phyloP scores from a whole-genome alignment of 2,797 vertebrate species.

The Calcarius lapponicus region DNA sequence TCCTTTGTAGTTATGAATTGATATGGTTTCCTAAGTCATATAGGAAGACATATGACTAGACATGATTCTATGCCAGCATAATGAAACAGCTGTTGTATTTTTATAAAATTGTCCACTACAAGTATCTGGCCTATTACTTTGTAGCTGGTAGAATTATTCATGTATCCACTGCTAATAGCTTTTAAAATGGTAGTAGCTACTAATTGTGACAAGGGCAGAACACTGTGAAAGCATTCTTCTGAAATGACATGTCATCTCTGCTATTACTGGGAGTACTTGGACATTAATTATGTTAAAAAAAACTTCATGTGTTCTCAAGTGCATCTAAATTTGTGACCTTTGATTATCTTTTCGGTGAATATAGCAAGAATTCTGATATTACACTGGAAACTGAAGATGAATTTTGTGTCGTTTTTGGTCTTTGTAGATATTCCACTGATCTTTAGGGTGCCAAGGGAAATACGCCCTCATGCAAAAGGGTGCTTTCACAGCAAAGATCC shows the following conservation, averaged over 20 bases:
- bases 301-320: background rate
- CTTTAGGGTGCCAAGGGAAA: background rate
- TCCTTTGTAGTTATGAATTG: background rate
- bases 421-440: background rate
- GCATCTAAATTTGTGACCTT: background rate
- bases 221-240: background rate
- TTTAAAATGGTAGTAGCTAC: background rate
- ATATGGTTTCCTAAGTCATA: background rate
- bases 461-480: background rate
- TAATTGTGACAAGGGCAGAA: background rate
- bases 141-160: background rate
- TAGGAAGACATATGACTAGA: background rate
- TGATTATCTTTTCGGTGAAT: background rate
- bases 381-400: background rate
- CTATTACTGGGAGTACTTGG: background rate
- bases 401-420: background rate
- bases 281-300: background rate
- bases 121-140: background rate
- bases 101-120: background rate
- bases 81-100: background rate
- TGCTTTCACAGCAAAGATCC: background rate
- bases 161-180: background rate
- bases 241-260: background rate
- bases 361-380: background rate
- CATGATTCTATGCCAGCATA: background rate